phyloP scores from a whole-genome alignment of 2,113 vertebrate genomes.

The Scomber japonicus region DNA sequence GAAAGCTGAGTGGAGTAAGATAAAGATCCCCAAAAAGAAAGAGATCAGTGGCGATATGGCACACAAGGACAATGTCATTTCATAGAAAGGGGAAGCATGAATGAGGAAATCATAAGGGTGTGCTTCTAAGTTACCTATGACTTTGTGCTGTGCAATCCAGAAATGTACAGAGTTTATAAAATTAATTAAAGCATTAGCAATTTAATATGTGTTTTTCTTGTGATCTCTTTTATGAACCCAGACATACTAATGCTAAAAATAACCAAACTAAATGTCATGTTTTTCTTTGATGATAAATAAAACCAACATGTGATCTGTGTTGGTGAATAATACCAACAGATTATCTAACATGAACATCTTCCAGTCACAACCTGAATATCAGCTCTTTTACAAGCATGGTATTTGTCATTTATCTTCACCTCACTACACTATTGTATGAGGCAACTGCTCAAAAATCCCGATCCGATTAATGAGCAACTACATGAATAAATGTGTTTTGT shows the following conservation, averaged over 20 bases:
- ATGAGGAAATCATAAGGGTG: constrained; percentile 20
- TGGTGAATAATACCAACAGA: too few relatives aligned
- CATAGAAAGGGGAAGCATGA: background rate
- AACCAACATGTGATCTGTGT: too few relatives aligned
- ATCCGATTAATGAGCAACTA: background rate
- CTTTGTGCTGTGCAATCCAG: constrained; percentile 45
- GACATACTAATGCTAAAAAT: background rate
- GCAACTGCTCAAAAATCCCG: background rate
- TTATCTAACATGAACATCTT: too few relatives aligned
- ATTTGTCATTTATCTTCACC: background rate
- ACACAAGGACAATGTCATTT: background rate
- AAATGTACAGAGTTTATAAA: background rate
- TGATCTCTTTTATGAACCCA: background rate
- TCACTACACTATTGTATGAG: background rate
- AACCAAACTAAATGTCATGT: background rate
- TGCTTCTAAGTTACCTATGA: constrained; percentile 36
- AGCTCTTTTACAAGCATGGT: too few relatives aligned
- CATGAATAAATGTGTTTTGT: too few relatives aligned
- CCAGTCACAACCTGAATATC: too few relatives aligned
- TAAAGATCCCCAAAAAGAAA: constrained; percentile 2
- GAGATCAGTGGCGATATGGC: background rate
- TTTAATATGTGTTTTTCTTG: background rate
- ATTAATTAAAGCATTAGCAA: background rate
- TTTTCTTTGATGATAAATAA: too few relatives aligned
- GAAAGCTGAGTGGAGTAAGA: constrained; percentile 24